Conservation (phyloP, 2,888 invertebrate genomes). For the Tenodera sinensis region DNA sequence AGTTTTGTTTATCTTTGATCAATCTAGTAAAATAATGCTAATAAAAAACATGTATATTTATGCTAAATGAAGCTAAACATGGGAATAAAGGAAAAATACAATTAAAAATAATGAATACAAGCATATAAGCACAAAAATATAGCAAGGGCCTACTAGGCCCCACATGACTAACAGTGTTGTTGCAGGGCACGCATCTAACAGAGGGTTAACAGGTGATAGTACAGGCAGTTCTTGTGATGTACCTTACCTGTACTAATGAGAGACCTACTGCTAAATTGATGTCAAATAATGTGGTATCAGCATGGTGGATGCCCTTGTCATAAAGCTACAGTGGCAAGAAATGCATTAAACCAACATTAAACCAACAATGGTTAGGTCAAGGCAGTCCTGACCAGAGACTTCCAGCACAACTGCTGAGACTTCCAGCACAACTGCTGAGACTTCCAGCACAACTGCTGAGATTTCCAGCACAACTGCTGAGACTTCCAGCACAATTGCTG, state of each 20-base stretch:
- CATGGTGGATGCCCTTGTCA: not conserved
- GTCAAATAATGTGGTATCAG: not conserved
- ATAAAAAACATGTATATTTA: too few relatives aligned
- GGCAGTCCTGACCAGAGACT: not conserved
- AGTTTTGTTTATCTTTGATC: too few relatives aligned
- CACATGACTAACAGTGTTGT: not conserved
- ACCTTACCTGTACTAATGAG: not conserved
- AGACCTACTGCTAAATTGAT: not conserved
- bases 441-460: too few relatives aligned
- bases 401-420: too few relatives aligned
- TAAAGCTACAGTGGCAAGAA: not conserved
- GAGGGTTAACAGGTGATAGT: not conserved
- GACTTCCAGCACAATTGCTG: too few relatives aligned
- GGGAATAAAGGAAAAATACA: too few relatives aligned
- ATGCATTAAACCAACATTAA: not conserved
- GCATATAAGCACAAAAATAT: not conserved
- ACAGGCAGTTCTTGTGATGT: not conserved
- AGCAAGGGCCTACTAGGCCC: not conserved
- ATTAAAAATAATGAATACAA: too few relatives aligned
- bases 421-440: too few relatives aligned
- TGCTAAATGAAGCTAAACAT: too few relatives aligned
- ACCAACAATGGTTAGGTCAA: not conserved
- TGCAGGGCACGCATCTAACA: too few relatives aligned
- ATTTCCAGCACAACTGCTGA: too few relatives aligned
- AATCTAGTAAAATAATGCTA: too few relatives aligned